A percentile compares a stretch with the other conserved stretches of the same genome.
Conservation (phyloP, 2,113 vertebrate genomes). For the Abramis brama region DNA sequence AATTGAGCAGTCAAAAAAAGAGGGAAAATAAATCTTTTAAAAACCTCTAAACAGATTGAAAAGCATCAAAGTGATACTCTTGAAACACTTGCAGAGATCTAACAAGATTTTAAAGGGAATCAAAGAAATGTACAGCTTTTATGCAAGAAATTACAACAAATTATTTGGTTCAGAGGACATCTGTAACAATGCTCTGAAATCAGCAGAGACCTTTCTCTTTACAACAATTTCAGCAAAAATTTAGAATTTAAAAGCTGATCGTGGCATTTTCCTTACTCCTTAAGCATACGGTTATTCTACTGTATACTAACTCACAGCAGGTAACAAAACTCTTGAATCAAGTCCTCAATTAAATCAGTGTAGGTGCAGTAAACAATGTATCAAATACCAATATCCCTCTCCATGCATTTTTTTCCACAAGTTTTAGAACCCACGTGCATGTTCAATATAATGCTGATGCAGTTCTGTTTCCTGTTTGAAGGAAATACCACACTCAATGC, state of each 20-base stretch:
- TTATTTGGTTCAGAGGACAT: background rate
- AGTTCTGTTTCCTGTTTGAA: conserved; percentile 68
- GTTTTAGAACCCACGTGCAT: conserved; percentile 57
- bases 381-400: background rate
- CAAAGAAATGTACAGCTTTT: background rate
- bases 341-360: conserved; percentile 31
- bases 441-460: conserved; percentile 73
- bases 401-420: background rate
- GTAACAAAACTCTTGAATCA: background rate
- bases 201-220: background rate
- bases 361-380: background rate
- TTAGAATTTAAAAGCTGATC: background rate
- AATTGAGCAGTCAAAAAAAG: background rate
- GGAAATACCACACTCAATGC: conserved; percentile 73
- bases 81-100: background rate
- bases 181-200: background rate
- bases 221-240: background rate
- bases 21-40: background rate
- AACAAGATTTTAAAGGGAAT: background rate
- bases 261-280: background rate
- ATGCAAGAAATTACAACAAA: conserved; percentile 4
- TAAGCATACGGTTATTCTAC: background rate
- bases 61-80: background rate
- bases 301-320: background rate
- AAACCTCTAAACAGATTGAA: background rate